phyloP scores from a whole-genome alignment of 2,888 invertebrate species.

The Drosophila pseudotakahashii region DNA sequence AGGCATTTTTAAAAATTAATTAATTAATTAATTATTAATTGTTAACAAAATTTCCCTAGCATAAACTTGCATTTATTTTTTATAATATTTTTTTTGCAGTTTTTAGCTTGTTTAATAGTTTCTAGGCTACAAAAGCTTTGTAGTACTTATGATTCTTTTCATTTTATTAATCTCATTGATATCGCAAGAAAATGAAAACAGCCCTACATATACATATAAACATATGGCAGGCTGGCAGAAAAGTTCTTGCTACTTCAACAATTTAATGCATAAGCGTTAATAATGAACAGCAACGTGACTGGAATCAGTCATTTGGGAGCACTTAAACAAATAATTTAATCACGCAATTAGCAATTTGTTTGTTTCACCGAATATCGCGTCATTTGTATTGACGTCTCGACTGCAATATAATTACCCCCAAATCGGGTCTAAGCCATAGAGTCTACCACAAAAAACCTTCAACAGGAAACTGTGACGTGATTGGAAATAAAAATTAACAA shows the following conservation, averaged over 20 bases:
- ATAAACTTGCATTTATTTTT: too few relatives aligned
- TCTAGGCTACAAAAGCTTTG: neutral
- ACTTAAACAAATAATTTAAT: constrained; percentile 28
- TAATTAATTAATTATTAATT: too few relatives aligned
- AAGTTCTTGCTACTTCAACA: constrained; percentile 13
- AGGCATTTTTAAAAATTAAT: too few relatives aligned
- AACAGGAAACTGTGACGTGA: constrained; percentile 63
- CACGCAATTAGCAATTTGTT: constrained; percentile 39
- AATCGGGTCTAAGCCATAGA: constrained; percentile 57
- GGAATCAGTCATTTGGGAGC: constrained; percentile 15
- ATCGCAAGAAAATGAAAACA: neutral
- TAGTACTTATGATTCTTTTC: neutral
- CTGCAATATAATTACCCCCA: constrained; percentile 57
- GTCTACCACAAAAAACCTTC: constrained; percentile 34
- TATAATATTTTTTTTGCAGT: too few relatives aligned
- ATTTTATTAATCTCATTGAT: neutral
- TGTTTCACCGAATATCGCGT: constrained; percentile 28
- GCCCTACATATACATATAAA: neutral
- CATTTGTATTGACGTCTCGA: constrained; percentile 68
- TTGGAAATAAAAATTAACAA: constrained; percentile 22
- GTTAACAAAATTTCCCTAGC: too few relatives aligned
- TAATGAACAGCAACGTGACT: constrained; percentile 43
- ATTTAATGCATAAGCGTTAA: constrained; percentile 12
- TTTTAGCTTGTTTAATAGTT: too few relatives aligned
- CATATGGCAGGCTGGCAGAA: constrained; percentile 31